Percentiles rank a stretch among this genome's conserved stretches.
Conservation (phyloP, 2,888 invertebrate genomes). For the Luffia ferchaultella region DNA sequence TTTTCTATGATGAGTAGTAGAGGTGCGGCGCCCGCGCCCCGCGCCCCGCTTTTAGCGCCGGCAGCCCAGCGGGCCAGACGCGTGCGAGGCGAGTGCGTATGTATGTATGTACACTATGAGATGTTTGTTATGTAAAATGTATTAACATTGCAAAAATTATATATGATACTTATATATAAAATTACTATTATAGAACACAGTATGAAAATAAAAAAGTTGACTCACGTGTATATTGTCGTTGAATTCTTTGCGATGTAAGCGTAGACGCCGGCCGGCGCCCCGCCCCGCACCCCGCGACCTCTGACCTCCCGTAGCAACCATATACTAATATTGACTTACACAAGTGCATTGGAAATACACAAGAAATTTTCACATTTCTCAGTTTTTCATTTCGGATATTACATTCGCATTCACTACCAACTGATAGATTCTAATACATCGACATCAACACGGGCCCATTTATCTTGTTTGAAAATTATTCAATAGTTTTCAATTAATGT, state of each 20-base stretch:
- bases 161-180: constrained; percentile 64
- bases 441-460: too few relatives aligned
- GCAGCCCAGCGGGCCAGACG: constrained; percentile 4
- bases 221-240: constrained; percentile 45
- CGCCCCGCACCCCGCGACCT: constrained; percentile 16
- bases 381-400: constrained; percentile 55
- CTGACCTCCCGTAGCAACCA: constrained; percentile 21
- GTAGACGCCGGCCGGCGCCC: constrained; percentile 27
- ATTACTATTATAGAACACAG: constrained; percentile 65
- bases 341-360: constrained; percentile 53
- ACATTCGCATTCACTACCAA: not conserved
- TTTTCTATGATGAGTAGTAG: constrained; percentile 58
- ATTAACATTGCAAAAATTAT: constrained; percentile 66
- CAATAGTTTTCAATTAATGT: too few relatives aligned
- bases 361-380: constrained; percentile 49
- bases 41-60: constrained; percentile 25
- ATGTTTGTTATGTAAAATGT: constrained; percentile 66
- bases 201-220: constrained; percentile 64
- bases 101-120: constrained; percentile 59
- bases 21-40: constrained; percentile 17
- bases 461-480: too few relatives aligned
- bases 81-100: constrained; percentile 32
- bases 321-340: constrained; percentile 6
- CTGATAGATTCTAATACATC: too few relatives aligned
- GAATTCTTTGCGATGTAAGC: constrained; percentile 53